Conservation (phyloP, 2,113 vertebrate genomes). For the Haemorhous mexicanus region DNA sequence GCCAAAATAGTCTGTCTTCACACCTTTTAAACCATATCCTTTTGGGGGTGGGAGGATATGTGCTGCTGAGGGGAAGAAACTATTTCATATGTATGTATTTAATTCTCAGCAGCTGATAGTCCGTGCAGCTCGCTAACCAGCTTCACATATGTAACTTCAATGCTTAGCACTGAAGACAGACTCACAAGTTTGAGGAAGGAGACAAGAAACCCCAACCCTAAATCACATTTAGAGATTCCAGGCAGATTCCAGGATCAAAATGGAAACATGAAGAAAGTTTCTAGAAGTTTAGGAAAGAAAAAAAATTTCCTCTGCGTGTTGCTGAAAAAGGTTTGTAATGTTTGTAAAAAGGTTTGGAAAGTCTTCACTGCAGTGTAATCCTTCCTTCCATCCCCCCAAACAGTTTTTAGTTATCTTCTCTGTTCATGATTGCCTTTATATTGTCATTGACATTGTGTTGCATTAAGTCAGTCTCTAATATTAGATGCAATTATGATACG, state of each 20-base stretch:
- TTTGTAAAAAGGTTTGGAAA: not conserved
- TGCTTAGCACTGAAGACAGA: not conserved
- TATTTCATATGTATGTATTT: not conserved
- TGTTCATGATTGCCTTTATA: constrained; percentile 14
- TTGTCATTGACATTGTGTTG: constrained; percentile 24
- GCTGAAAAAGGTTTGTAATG: not conserved
- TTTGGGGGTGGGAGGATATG: not conserved
- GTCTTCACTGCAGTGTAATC: not conserved
- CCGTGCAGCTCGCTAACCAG: not conserved
- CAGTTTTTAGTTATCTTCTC: not conserved
- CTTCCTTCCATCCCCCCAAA: not conserved
- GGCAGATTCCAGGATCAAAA: not conserved
- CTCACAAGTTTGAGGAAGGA: not conserved
- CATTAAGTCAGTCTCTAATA: constrained; percentile 41
- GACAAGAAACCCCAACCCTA: not conserved
- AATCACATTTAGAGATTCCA: not conserved
- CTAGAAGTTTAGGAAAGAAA: not conserved
- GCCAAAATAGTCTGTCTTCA: not conserved
- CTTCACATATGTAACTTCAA: not conserved
- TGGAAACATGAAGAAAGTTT: not conserved
- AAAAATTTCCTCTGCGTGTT: not conserved
- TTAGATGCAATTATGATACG: constrained; percentile 54
- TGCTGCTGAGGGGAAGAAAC: not conserved
- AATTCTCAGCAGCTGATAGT: not conserved
- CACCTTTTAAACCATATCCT: not conserved